Evolutionary conservation across 1,140 invertebrate species (phyloP), one percentile per base, ranked within the genome.

Genomic region (Potamilus streckersoni): DNA sequence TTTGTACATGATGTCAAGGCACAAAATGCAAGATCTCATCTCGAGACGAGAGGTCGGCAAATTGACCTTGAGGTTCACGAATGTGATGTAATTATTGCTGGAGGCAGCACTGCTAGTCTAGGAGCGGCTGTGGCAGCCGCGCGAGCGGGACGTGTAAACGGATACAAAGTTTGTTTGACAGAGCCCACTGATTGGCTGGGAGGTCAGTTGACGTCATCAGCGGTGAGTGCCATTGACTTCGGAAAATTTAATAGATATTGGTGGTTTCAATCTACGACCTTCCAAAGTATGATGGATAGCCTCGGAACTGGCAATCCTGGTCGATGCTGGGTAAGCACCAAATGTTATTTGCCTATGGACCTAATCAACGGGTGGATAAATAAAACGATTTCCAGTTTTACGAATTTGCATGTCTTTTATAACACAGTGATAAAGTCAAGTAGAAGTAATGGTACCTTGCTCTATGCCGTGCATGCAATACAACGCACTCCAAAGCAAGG

Each of bases 121-220:
- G 64, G 60, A 49, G 71, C 76, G 23, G 76, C 76, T 59, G 63
- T 78, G 31, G 57, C 64, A 17, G 64, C 76, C 13, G 71, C 76
- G 27, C 63, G 76, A 59, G 63, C 38, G 23, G 59, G 61, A 49
- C 38, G 38, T 49, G n/a, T 23, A 5, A 31, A 69, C 19, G 38
- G 38, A 8, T 59, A 61, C 6, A 27, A 57, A 12, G 71, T 78
- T 16, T 78, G 76, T 62, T 66, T 78, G 38, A 78, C 76, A 19
- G 76, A 78, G 23, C 76, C 76, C 8, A 69, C 76, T 60, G 76
- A 78, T 73, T 78, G 76, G 76, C 49, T 78, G 58, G 76, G 76
- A 5, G 76, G 76, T 19, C 76, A 78, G 55, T 19, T 78, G 76
- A 78, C 76, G 31, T 67, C 70, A 60, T 66, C 70, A 16, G 76